Base-by-base conservation (phyloP, 2,113 vertebrate species). In the Gymnarchus niloticus region DNA sequence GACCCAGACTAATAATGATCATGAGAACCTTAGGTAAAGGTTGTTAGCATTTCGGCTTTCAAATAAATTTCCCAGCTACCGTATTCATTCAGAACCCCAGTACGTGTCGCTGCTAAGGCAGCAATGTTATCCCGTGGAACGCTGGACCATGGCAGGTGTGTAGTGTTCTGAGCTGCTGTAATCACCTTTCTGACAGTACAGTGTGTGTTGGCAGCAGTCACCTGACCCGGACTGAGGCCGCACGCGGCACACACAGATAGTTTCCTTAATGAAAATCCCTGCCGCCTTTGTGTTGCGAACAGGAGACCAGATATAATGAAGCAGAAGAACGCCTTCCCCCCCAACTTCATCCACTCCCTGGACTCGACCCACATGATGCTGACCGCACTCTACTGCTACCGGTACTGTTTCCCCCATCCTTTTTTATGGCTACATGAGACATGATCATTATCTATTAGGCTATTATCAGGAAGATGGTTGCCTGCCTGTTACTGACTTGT, bases 361-460 rank as follows among this genome's bases (percentile, higher is more conserved):
- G 98, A 99, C 91, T 99, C 98, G 44, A 96, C 97, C 0, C 98
- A 99, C 91, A 99, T 99, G 98, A 99, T 99, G 98, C 95, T 99
- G 28, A 99, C 98, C 0, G 94, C 98, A 2, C 94, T 99, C 46
- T 90, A 98, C 91, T 99, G 98, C 90, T 93, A 97, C 41, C 96
- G 96, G 98, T 99, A 87, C 2, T n/a, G n/a, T 44, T 52, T 28
- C n/a, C n/a, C n/a, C n/a, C n/a, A 37, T 48, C 41, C 76, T 48
- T 78, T 12, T 23, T 14, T 78, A 21, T 48, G 23, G 25, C n/a
- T 82, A 17, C 25, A 28, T 65, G 59, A n/a, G 21, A 4, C n/a
- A 10, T 81, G 25, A 51, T 73, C 19, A 73, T 37, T 73, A 73
- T 73, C 33, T 73, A 73, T 73, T 73, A 49, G 48, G 51, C n/a